Percentiles rank a stretch among this genome's conserved stretches.
Evolutionary conservation across 2,113 vertebrate genomes (phyloP).

Genomic region (Myotis yumanensis): DNA sequence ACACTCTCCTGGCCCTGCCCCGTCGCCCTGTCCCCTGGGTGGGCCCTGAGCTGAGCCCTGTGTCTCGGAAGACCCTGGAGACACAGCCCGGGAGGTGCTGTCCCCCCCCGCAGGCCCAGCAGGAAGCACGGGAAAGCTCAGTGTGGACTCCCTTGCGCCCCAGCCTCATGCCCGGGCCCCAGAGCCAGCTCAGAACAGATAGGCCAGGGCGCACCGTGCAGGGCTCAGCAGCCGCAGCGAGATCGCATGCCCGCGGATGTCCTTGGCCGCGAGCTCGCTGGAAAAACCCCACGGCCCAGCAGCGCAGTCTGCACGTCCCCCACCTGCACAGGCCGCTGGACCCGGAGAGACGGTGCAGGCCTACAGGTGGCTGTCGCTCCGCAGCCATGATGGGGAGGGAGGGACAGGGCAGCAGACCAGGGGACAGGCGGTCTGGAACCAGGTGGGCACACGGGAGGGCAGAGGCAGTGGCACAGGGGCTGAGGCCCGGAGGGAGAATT

Average conservation of each 20-base stretch:
- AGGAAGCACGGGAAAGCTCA: background rate
- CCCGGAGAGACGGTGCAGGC: accelerated
- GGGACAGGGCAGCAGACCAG: background rate
- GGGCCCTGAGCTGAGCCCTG: background rate
- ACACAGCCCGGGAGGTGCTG: background rate
- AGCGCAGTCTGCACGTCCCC: accelerated
- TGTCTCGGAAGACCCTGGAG: background rate
- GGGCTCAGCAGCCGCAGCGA: background rate
- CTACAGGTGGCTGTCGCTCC: background rate
- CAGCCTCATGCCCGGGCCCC: background rate
- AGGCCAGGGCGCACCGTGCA: background rate
- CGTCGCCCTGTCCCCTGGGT: background rate
- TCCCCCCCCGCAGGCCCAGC: background rate
- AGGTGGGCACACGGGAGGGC: background rate
- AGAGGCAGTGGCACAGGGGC: too few species aligned
- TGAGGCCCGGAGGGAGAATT: background rate
- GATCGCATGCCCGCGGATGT: background rate
- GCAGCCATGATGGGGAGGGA: background rate
- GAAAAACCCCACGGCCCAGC: background rate
- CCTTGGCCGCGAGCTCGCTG: conserved; percentile 10
- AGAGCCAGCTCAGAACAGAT: background rate
- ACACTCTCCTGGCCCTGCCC: background rate
- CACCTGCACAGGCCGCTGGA: background rate
- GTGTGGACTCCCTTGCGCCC: background rate
- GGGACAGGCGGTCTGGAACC: background rate